phyloP scores from a whole-genome alignment of 2,113 vertebrate species.

The Epinephelus fuscoguttatus region DNA sequence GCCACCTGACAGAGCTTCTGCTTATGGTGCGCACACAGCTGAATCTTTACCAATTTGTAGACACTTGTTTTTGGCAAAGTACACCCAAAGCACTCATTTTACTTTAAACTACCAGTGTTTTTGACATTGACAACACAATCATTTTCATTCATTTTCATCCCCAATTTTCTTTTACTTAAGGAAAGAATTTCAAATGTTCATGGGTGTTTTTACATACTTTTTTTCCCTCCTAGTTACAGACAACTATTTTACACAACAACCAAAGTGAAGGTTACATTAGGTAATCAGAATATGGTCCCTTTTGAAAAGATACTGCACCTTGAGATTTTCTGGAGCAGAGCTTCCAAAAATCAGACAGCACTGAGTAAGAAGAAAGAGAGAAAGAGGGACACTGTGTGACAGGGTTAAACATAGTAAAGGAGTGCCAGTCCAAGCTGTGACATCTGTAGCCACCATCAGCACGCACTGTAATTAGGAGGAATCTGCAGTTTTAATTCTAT shows the following conservation, averaged over 20 bases:
- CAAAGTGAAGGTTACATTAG: background rate
- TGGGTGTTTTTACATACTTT: background rate
- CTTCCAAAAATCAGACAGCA: background rate
- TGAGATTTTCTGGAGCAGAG: background rate
- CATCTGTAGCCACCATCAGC: constrained; percentile 80
- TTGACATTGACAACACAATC: background rate
- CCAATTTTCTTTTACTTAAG: background rate
- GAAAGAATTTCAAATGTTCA: background rate
- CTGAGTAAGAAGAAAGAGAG: background rate
- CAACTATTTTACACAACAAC: background rate
- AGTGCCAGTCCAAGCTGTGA: constrained; percentile 69
- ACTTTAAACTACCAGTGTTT: background rate
- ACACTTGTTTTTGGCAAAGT: background rate
- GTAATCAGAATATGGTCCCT: background rate
- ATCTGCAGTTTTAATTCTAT: constrained; percentile 72
- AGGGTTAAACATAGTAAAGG: constrained; percentile 73
- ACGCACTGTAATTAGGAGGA: constrained; percentile 68
- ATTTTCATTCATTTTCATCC: background rate
- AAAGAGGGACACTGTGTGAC: constrained; percentile 49
- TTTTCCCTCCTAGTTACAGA: background rate
- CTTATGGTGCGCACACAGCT: background rate
- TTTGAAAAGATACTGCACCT: background rate
- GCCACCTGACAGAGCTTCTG: background rate
- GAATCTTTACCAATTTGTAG: background rate
- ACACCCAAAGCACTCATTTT: background rate